Evolutionary conservation across 2,888 invertebrate species (phyloP), one percentile per base, ranked within the genome.

Genomic region (Trachelus troglodyta): DNA sequence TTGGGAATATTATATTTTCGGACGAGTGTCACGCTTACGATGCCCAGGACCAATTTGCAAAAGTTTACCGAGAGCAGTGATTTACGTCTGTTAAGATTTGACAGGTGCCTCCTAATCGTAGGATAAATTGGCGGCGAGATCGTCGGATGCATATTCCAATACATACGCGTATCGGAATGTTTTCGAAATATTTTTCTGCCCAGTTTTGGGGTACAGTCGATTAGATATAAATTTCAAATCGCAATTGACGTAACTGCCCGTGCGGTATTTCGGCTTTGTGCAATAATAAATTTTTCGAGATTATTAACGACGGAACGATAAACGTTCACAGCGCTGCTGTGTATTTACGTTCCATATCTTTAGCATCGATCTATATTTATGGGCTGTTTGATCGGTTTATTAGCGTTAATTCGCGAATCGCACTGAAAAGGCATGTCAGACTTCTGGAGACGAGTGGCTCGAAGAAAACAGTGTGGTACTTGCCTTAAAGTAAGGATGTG

Each of bases 291-390:
- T 56, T 31, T 71, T 31, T 12, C 33, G 12, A 34, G 33, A 71
- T 71, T 2, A 71, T 71, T 71, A 71, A 71, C 71, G 71, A 12
- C 12, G 1, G 33, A 4, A 34, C 33, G 71, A 71, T 71, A 71
- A 71, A 71, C 23, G 71, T 71, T 34, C 23, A 0, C 56, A 9
- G 71, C 23, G 9, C 71, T n/a, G 35, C 6, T 71, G 71, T 23
- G 31, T 11, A 11, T 34, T 34, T 34, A 31, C 34, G 12, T 23
- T 31, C 2, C 71, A 4, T 9, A 34, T 15, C 31, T 31, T 33
- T 71, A 71, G 30, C 11, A 31, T 12, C 71, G 31, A 71, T 30
- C 71, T 71, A 71, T 71, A 71, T 71, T 71, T 71, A 71, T n/a
- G 12, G 11, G 71, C 31, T 71, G 31, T 33, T 31, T 31, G 31